These are phyloP conservation scores for Fulmarus glacialis DNA, from an alignment of 2,113 vertebrate species.

Conservation along the genomic window DNA sequence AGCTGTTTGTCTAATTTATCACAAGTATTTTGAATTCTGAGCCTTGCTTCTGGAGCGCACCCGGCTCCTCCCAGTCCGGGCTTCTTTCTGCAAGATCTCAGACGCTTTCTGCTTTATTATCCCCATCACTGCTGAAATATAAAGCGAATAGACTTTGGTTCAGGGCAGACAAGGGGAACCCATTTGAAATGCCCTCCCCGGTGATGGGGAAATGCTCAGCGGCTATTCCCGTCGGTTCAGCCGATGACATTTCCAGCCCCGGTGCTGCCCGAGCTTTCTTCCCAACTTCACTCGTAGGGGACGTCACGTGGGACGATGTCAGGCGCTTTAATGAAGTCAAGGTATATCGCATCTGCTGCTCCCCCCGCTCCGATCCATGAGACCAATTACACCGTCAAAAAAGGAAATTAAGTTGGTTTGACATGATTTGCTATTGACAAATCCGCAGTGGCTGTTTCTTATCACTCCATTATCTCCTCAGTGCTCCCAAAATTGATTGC, in stretches of 20 bases:
- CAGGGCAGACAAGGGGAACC: background rate
- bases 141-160: background rate
- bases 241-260: background rate
- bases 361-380: background rate
- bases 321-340: constrained; percentile 46
- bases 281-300: rapidly evolving
- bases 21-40: background rate
- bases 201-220: background rate
- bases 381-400: constrained; percentile 68
- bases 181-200: background rate
- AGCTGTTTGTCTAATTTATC: constrained; percentile 18
- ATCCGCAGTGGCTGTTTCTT: constrained; percentile 57
- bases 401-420: constrained; percentile 69
- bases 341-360: constrained; percentile 44
- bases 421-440: constrained; percentile 70
- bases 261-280: background rate
- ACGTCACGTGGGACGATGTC: background rate
- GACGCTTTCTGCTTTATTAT: background rate
- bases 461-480: constrained; percentile 70
- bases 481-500: constrained; percentile 68
- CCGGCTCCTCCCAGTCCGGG: background rate
- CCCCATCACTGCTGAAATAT: background rate
- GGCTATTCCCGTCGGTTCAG: background rate
- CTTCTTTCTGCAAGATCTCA: background rate
- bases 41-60: background rate